These are phyloP conservation scores for Alloplasta piceator DNA, from an alignment of 2,888 invertebrate species.

Conservation along the genomic window DNA sequence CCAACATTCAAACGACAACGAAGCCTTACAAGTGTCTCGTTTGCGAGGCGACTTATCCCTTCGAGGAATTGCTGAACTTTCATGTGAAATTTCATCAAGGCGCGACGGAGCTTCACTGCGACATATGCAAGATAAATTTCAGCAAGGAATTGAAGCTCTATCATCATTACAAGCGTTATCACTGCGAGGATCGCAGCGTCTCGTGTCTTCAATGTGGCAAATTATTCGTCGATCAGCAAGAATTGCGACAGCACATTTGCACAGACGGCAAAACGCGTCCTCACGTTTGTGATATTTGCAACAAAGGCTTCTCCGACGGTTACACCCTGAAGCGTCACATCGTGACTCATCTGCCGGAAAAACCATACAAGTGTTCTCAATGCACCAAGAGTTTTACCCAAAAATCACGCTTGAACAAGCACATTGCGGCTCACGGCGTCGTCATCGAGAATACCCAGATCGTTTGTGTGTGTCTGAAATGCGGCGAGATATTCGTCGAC, in stretches of 20 bases:
- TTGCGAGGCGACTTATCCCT: constrained; percentile 72
- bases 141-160: constrained; percentile 75
- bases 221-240: constrained; percentile 71
- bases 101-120: constrained; percentile 71
- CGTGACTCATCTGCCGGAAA: constrained; percentile 76
- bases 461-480: constrained; percentile 75
- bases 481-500: constrained; percentile 71
- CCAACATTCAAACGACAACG: constrained; percentile 71
- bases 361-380: constrained; percentile 75
- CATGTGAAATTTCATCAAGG: constrained; percentile 74
- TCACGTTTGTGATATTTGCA: constrained; percentile 76
- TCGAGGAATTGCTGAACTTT: constrained; percentile 76
- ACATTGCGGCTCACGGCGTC: constrained; percentile 72
- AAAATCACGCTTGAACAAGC: constrained; percentile 76
- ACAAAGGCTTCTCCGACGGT: constrained; percentile 76
- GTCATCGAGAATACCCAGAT: constrained; percentile 73
- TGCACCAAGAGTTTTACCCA: constrained; percentile 77
- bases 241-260: constrained; percentile 72
- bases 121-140: constrained; percentile 74
- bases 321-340: constrained; percentile 76
- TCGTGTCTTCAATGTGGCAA: constrained; percentile 77
- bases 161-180: constrained; percentile 76
- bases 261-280: constrained; percentile 75
- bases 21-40: constrained; percentile 72
- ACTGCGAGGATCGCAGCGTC: constrained; percentile 70